Percentiles rank a stretch among this genome's conserved stretches.
These are phyloP conservation scores for Chaunax sp. DNA, from an alignment of 2,797 vertebrate genomes.

Conservation along the genomic window DNA sequence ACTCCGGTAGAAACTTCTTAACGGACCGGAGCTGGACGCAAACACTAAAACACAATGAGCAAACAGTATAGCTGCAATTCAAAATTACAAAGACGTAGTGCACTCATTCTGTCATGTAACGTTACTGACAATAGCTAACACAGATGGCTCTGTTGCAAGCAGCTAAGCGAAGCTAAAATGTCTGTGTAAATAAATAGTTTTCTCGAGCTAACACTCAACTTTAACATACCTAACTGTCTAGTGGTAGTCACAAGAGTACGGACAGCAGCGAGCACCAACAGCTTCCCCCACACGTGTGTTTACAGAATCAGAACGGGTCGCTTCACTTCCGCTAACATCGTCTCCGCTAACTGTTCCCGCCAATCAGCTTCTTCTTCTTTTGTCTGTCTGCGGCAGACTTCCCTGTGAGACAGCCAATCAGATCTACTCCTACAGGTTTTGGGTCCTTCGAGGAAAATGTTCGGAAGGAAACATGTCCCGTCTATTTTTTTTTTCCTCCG, in stretches of 20 bases:
- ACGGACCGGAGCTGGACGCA: not conserved
- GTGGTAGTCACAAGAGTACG: slow-evolving; percentile 3
- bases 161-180: not conserved
- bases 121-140: slow-evolving; percentile 17
- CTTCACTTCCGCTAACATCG: too few species aligned
- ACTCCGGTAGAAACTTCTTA: slow-evolving; percentile 9
- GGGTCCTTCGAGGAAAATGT: too few species aligned
- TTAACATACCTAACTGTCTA: slow-evolving; percentile 38
- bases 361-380: too few species aligned
- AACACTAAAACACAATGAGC: slow-evolving; percentile 19
- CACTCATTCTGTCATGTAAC: not conserved
- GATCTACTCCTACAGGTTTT: too few species aligned
- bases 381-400: too few species aligned
- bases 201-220: fast-evolving
- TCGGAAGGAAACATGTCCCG: too few species aligned
- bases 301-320: not conserved
- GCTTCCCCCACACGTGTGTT: slow-evolving; percentile 48
- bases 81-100: slow-evolving; percentile 49
- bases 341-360: too few species aligned
- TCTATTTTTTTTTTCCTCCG: too few species aligned
- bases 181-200: not conserved
- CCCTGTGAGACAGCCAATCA: too few species aligned
- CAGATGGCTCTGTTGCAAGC: not conserved
- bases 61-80: not conserved
- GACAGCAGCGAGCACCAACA: not conserved